phyloP scores from a whole-genome alignment of 2,113 vertebrate genomes.

The Poecilia latipinna region DNA sequence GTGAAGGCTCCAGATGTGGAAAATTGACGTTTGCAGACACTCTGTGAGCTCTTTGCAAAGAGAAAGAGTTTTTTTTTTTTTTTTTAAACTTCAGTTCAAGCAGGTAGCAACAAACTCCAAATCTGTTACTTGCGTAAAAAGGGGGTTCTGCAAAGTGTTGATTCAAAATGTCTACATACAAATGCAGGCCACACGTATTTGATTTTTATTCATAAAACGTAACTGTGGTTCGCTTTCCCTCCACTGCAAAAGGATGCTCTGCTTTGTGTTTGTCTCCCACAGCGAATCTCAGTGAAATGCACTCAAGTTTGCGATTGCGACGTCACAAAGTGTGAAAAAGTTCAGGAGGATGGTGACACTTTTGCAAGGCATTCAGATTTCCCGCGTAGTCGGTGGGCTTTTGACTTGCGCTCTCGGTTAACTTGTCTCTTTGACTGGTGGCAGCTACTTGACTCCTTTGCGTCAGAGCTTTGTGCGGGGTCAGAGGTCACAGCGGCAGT shows the following conservation, averaged over 20 bases:
- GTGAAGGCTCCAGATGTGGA: too few species aligned
- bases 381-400: slow-evolving; percentile 30
- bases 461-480: slow-evolving; percentile 48
- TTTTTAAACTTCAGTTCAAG: background rate
- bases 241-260: background rate
- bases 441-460: slow-evolving; percentile 69
- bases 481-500: slow-evolving; percentile 67
- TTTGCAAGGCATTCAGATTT: slow-evolving; percentile 3
- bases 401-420: slow-evolving; percentile 60
- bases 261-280: too few species aligned
- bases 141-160: background rate
- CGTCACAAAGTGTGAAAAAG: background rate
- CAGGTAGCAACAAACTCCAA: background rate
- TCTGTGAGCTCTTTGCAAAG: background rate
- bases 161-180: background rate
- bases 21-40: too few species aligned
- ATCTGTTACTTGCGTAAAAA: background rate
- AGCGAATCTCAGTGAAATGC: too few species aligned
- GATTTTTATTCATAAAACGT: background rate
- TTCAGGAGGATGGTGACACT: background rate
- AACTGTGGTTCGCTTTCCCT: background rate
- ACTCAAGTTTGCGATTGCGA: background rate
- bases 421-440: slow-evolving; percentile 60
- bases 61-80: background rate
- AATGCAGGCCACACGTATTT: background rate